Percentiles rank a stretch among this genome's conserved stretches.
Conservation (phyloP, 1,140 invertebrate species). For the Drosophila mauritiana region DNA sequence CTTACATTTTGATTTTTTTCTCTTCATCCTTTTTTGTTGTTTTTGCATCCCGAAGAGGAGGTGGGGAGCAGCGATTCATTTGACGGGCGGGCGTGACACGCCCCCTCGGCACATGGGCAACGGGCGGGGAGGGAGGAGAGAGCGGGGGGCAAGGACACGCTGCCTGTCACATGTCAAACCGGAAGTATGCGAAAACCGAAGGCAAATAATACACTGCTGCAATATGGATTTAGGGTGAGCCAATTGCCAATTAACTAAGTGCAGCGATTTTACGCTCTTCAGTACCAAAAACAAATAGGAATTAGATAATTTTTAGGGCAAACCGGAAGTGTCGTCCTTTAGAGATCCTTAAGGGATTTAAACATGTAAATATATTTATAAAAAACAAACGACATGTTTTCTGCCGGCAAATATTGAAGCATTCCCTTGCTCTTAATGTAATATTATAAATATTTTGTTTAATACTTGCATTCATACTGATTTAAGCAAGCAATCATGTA, state of each 20-base stretch:
- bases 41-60: constrained; percentile 30
- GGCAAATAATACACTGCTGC: constrained; percentile 36
- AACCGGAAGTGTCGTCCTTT: too few relatives aligned
- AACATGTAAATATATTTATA: too few relatives aligned
- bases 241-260: neutral
- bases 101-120: constrained; percentile 43
- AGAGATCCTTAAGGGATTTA: too few relatives aligned
- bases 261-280: neutral
- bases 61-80: constrained; percentile 71
- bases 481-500: too few relatives aligned
- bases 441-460: too few relatives aligned
- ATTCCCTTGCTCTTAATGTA: too few relatives aligned
- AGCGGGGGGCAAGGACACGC: constrained; percentile 43
- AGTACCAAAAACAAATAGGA: neutral
- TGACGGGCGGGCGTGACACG: constrained; percentile 69
- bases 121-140: neutral
- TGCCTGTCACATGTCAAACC: constrained; percentile 83
- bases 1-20: neutral
- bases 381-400: too few relatives aligned
- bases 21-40: neutral
- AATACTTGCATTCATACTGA: too few relatives aligned
- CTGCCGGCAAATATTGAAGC: too few relatives aligned
- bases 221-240: constrained; percentile 1
- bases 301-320: too few relatives aligned
- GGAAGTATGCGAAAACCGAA: constrained; percentile 76